These are phyloP conservation scores for Helarctos malayanus DNA, from an alignment of 2,797 vertebrate genomes.

Conservation along the genomic window DNA sequence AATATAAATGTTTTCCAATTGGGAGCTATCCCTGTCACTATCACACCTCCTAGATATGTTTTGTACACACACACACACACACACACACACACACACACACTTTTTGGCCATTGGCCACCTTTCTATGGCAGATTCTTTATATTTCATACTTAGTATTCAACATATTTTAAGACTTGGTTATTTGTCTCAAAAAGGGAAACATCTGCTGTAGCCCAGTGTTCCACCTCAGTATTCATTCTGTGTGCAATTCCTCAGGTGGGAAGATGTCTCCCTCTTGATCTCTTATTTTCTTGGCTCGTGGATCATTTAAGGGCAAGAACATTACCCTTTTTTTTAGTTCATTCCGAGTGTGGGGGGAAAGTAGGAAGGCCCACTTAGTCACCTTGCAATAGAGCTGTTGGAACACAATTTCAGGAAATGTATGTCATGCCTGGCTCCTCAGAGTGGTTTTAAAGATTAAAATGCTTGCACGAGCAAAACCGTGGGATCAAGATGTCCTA, in stretches of 20 bases:
- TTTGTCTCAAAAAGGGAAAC: constrained; percentile 1
- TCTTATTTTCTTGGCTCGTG: constrained; percentile 7
- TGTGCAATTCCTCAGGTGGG: background rate
- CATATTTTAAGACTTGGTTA: background rate
- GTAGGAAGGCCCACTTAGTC: background rate
- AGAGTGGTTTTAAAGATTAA: background rate
- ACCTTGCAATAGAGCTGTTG: background rate
- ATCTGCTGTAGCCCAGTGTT: background rate
- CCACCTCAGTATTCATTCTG: background rate
- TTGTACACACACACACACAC: background rate
- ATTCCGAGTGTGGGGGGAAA: background rate
- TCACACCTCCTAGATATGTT: background rate
- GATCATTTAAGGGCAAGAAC: background rate
- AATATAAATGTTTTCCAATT: background rate
- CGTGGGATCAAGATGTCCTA: background rate
- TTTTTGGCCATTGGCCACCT: background rate
- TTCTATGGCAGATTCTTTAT: background rate
- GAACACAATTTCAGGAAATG: background rate
- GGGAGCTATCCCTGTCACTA: background rate
- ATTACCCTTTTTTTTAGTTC: background rate
- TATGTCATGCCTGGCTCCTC: background rate
- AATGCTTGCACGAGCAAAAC: background rate
- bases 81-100: too few species aligned
- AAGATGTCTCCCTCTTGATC: background rate
- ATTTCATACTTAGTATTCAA: constrained; percentile 21